These are phyloP conservation scores for Calephelis virginiensis DNA, from an alignment of 1,140 invertebrate species.

Conservation along the genomic window DNA sequence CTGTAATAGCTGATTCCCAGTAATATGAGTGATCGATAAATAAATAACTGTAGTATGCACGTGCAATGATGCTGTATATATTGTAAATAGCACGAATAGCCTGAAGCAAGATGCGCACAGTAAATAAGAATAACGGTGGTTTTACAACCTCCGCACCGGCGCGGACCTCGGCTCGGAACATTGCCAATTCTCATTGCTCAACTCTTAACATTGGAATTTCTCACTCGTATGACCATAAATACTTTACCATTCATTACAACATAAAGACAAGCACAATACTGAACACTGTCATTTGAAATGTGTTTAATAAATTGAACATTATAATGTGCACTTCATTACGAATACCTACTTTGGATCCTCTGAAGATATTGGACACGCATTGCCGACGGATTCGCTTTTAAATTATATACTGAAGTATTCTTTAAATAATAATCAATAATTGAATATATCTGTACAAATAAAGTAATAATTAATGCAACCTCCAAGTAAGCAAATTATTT, in stretches of 20 bases:
- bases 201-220: conserved; percentile 71
- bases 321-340: conserved; percentile 37
- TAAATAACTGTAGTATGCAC: conserved; percentile 24
- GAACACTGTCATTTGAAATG: conserved; percentile 27
- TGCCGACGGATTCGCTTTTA: too few relatives aligned
- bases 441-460: too few relatives aligned
- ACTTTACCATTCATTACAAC: conserved; percentile 42
- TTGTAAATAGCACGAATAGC: conserved; percentile 58
- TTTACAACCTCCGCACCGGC: conserved; percentile 68
- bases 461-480: too few relatives aligned
- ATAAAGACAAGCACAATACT: conserved; percentile 36
- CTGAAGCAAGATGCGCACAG: conserved; percentile 70
- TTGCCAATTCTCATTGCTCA: conserved; percentile 73
- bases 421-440: too few relatives aligned
- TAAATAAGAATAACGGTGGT: conserved; percentile 74
- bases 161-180: conserved; percentile 59
- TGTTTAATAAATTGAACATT: conserved; percentile 29
- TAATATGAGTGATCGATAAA: conserved; percentile 7
- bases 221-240: conserved; percentile 64
- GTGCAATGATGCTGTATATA: conserved; percentile 29
- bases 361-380: too few relatives aligned
- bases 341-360: conserved; percentile 15
- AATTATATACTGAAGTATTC: too few relatives aligned
- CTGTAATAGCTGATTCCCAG: background rate
- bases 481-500: too few relatives aligned